These are phyloP conservation scores for Chirona hameri DNA, from an alignment of 2,888 invertebrate species.

Conservation along the genomic window DNA sequence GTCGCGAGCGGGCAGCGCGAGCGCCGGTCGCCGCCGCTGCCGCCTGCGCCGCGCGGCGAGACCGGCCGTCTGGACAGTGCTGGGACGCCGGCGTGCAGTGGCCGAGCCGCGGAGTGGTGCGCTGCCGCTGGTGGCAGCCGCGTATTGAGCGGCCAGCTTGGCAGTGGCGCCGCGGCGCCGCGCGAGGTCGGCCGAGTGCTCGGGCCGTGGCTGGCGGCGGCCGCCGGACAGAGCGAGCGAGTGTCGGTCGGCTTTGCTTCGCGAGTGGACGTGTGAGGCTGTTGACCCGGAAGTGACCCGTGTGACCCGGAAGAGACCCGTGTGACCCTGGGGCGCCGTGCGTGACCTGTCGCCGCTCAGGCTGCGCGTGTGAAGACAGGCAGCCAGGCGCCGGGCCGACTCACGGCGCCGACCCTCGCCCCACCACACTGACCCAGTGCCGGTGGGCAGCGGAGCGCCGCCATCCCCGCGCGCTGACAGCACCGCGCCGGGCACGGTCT, in stretches of 20 bases:
- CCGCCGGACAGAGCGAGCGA: background rate
- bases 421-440: too few relatives aligned
- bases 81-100: background rate
- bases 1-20: conserved; percentile 1
- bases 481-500: background rate
- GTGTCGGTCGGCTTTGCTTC: background rate
- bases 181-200: too few relatives aligned
- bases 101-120: too few relatives aligned
- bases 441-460: too few relatives aligned
- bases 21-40: background rate
- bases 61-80: background rate
- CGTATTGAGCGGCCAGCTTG: too few relatives aligned
- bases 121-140: too few relatives aligned
- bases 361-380: background rate
- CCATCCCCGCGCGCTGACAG: too few relatives aligned
- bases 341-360: background rate
- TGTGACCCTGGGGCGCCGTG: too few relatives aligned
- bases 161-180: too few relatives aligned
- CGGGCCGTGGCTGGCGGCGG: background rate
- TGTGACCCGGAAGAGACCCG: background rate
- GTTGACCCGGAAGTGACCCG: background rate
- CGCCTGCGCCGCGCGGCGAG: background rate
- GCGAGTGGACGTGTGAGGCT: background rate
- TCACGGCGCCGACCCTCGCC: too few relatives aligned
- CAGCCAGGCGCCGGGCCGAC: too few relatives aligned